A percentile compares a stretch with the other conserved stretches of the same genome.
These are phyloP conservation scores for Drosophila anceps DNA, from an alignment of 2,888 invertebrate species.

Conservation along the genomic window DNA sequence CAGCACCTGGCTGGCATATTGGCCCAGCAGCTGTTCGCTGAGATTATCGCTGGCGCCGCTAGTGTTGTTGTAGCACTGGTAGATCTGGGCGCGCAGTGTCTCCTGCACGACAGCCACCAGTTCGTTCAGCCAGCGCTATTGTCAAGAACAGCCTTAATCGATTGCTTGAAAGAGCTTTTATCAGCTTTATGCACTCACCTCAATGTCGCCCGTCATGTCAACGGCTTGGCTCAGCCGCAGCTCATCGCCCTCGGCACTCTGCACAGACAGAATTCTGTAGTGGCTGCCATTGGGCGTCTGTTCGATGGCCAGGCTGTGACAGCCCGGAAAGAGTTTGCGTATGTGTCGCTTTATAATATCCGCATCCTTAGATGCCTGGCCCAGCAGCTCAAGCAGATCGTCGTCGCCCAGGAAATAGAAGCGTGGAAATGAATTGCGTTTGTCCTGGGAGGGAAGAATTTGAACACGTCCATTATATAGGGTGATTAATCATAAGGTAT, in stretches of 20 bases:
- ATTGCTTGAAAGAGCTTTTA: neutral
- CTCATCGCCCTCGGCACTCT: slow-evolving; percentile 85
- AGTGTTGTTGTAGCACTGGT: slow-evolving; percentile 86
- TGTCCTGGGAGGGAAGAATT: slow-evolving; percentile 89
- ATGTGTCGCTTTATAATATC: slow-evolving; percentile 96
- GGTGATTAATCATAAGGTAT: too few species aligned
- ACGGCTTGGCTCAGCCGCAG: slow-evolving; percentile 77
- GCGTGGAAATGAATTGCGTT: slow-evolving; percentile 96
- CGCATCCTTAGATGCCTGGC: slow-evolving; percentile 93
- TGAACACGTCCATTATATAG: too few species aligned
- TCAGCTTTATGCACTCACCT: slow-evolving; percentile 63
- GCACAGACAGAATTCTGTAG: slow-evolving; percentile 85
- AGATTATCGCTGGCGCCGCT: slow-evolving; percentile 74
- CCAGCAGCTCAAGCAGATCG: slow-evolving; percentile 97
- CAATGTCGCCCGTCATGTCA: slow-evolving; percentile 83
- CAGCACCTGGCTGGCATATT: slow-evolving; percentile 89
- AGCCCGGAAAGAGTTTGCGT: slow-evolving; percentile 97
- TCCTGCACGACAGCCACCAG: slow-evolving; percentile 93
- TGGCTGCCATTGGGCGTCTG: slow-evolving; percentile 50
- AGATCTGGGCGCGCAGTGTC: slow-evolving; percentile 90
- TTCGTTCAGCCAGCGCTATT: slow-evolving; percentile 85
- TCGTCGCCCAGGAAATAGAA: slow-evolving; percentile 99
- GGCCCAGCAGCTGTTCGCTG: slow-evolving; percentile 86
- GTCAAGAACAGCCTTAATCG: neutral
- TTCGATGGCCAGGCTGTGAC: slow-evolving; percentile 90